Evolutionary conservation across 2,888 invertebrate species (phyloP).

Genomic region (Tigriopus californicus): DNA sequence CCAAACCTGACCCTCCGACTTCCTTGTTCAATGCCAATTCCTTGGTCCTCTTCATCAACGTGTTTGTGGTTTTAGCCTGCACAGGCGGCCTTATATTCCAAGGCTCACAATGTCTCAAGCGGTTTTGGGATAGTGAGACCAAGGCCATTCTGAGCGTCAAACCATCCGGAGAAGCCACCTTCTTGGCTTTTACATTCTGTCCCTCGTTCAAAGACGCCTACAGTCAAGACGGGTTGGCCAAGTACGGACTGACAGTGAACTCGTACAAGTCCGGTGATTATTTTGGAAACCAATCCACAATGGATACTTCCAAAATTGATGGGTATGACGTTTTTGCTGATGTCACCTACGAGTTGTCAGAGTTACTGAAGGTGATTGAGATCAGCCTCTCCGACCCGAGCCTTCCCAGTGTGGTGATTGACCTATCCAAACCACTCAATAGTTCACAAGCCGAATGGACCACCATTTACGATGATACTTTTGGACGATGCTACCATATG

Average conservation of each 20-base stretch:
- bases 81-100: too few relatives aligned
- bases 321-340: neutral
- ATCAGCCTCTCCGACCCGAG: neutral
- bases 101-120: too few relatives aligned
- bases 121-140: too few relatives aligned
- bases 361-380: neutral
- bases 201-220: neutral
- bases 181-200: neutral
- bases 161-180: neutral
- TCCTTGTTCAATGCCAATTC: too few relatives aligned
- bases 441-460: neutral
- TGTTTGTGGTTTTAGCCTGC: too few relatives aligned
- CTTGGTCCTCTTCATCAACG: too few relatives aligned
- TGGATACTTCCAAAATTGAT: neutral
- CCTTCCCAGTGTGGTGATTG: neutral
- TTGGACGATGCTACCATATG: constrained; percentile 3
- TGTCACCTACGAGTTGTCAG: neutral
- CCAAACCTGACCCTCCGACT: too few relatives aligned
- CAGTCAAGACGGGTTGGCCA: neutral
- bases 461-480: neutral
- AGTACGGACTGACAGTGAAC: neutral
- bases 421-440: neutral
- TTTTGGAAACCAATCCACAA: neutral
- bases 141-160: neutral
- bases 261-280: neutral